A percentile compares a stretch with the other conserved stretches of the same genome.
phyloP scores from a whole-genome alignment of 2,888 invertebrate genomes.

The Diachrysia chrysitis region DNA sequence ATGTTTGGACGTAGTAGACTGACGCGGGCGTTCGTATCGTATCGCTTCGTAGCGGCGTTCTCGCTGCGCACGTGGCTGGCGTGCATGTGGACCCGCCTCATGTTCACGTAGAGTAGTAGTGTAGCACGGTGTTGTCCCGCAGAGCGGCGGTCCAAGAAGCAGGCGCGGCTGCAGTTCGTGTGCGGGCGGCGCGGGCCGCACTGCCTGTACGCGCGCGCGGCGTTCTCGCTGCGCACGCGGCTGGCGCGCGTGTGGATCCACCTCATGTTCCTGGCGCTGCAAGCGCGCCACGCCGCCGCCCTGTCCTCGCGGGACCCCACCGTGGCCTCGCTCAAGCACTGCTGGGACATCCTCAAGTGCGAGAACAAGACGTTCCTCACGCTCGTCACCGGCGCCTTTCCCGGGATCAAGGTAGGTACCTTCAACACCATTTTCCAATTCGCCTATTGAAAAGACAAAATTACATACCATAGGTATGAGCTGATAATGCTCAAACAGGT shows the following conservation, averaged over 20 bases:
- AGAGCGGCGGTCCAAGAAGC: slow-evolving; percentile 94
- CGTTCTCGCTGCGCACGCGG: slow-evolving; percentile 94
- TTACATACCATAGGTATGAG: no score
- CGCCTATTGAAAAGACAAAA: no score
- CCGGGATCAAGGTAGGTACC: slow-evolving; percentile 95
- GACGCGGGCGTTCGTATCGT: no score
- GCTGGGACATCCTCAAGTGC: slow-evolving; percentile 98
- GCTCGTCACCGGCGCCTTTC: slow-evolving; percentile 98
- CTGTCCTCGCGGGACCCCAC: slow-evolving; percentile 94
- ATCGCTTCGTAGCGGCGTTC: no score
- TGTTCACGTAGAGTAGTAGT: not conserved
- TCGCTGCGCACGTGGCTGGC: no score
- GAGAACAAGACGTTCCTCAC: slow-evolving; percentile 97
- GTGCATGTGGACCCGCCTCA: not conserved
- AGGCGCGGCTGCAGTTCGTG: slow-evolving; percentile 96
- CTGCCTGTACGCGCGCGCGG: slow-evolving; percentile 95
- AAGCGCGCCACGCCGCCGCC: slow-evolving; percentile 94
- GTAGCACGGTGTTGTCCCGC: not conserved
- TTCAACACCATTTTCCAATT: not conserved
- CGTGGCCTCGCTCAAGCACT: slow-evolving; percentile 95
- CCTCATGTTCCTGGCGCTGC: slow-evolving; percentile 98
- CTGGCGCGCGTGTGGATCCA: slow-evolving; percentile 97
- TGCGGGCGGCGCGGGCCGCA: slow-evolving; percentile 97
- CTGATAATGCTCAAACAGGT: no score
- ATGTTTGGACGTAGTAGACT: no score